Percentiles rank a stretch among this genome's conserved stretches.
Evolutionary conservation across 2,113 vertebrate species (phyloP).

Genomic region (Myocastor coypus): DNA sequence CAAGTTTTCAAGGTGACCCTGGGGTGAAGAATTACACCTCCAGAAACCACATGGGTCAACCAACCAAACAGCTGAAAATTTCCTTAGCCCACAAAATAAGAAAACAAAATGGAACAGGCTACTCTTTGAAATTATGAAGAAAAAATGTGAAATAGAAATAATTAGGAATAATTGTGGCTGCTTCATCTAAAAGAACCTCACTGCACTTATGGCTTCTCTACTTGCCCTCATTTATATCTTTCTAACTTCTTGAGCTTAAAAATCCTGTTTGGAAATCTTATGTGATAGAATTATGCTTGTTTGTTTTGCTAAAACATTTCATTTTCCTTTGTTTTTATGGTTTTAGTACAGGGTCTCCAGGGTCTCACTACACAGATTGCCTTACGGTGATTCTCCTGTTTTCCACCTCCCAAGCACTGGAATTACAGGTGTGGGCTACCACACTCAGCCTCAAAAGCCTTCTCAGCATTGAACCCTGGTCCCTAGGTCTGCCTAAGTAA

Average conservation of each 20-base stretch:
- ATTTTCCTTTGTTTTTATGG: background rate
- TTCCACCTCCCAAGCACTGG: no score
- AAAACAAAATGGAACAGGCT: background rate
- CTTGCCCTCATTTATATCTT: background rate
- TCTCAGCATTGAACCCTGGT: no score
- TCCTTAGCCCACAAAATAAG: background rate
- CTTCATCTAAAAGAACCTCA: background rate
- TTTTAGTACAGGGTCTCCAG: no score
- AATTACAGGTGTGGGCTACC: no score
- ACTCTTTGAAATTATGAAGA: background rate
- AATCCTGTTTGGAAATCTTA: background rate
- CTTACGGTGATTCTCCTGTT: no score
- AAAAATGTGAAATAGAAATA: background rate
- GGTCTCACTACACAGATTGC: no score
- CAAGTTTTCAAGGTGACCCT: background rate
- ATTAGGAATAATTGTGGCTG: background rate
- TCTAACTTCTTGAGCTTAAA: constrained; percentile 11
- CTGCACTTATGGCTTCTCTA: background rate
- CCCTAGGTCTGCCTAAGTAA: background rate
- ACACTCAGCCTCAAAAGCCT: no score
- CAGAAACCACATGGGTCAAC: background rate
- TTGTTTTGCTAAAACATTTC: background rate
- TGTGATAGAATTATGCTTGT: constrained; percentile 2
- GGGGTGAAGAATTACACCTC: background rate
- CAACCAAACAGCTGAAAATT: background rate